Conservation (phyloP, 2,113 vertebrate species). For the Cryptomyrus ogoouensis region DNA sequence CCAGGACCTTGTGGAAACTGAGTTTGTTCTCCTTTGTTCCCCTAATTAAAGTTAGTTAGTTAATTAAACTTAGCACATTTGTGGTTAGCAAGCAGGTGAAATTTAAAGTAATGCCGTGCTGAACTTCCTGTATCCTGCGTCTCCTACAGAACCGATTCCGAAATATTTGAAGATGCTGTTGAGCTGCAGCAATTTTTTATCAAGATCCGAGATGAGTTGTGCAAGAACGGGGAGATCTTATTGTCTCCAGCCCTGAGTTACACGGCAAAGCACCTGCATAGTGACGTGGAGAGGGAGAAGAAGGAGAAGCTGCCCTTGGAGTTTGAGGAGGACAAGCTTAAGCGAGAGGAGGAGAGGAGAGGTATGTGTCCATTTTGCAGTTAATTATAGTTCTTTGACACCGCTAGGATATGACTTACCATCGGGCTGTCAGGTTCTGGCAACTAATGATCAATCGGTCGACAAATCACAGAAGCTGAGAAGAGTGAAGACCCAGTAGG, state of each 20-base stretch:
- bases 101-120: background rate
- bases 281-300: slow-evolving; percentile 91
- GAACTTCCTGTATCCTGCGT: background rate
- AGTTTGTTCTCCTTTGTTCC: background rate
- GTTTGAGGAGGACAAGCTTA: slow-evolving; percentile 90
- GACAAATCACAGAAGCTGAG: slow-evolving; percentile 61
- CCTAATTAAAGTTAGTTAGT: background rate
- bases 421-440: background rate
- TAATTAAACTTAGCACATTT: no score
- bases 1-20: background rate
- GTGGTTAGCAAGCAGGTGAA: background rate
- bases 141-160: slow-evolving; percentile 82
- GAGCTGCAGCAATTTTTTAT: slow-evolving; percentile 97
- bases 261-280: slow-evolving; percentile 85
- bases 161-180: slow-evolving; percentile 92
- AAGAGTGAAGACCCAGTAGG: slow-evolving; percentile 74
- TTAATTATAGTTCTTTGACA: background rate
- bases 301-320: slow-evolving; percentile 93
- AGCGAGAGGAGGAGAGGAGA: slow-evolving; percentile 80
- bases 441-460: background rate
- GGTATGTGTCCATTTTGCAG: slow-evolving; percentile 48
- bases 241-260: slow-evolving; percentile 87
- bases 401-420: background rate
- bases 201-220: slow-evolving; percentile 94
- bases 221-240: slow-evolving; percentile 96